Base-by-base conservation (phyloP, 2,888 invertebrate genomes). In the Drosophila kokeensis region DNA sequence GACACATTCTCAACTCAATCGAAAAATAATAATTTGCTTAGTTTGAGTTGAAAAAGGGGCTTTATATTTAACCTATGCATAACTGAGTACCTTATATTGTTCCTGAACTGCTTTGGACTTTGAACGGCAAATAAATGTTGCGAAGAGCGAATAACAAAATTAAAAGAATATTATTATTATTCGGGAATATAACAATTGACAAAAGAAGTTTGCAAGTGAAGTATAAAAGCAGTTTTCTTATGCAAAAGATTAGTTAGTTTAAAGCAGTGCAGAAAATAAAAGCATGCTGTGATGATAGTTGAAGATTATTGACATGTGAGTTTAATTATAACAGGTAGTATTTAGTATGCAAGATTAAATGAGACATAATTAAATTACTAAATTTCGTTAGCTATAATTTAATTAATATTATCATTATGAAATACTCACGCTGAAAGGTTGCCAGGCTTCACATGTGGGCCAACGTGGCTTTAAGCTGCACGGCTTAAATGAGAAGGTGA, bases 401-500 rank as follows among this genome's bases (percentile, higher is more conserved):
- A n/a, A 24, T 48, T 66, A 24, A 6, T 11, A 30, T 30, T 0
- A 18, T 30, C 4, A 45, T 24, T 29, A 30, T 24, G 4, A 38
- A 52, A 34, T 45, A 88, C 89, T 90, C 81, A 93, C 93, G 79
- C 89, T 90, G 48, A 92, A 92, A 30, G 78, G 82, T 29, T 89
- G 81, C 0, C 64, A 55, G n/a, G 60, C 62, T 6, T 73, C 67
- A 50, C 93, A 93, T 1, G 87, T 79, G 4, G 93, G 93, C 93
- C 93, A 93, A 42, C 88, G 83, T 0, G 93, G 92, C n/a, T 81
- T 73, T 24, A 92, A 84, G 36, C 92, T 92, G 74, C 95, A 95
- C 5, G 93, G 92, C 29, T 92, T 91, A 75, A 94, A 95, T 11
- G 77, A 90, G 95, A 96, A 96, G 6, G 92, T 90, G 8, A 96